Base-by-base conservation (phyloP, 2,888 invertebrate genomes). In the Cataglyphis albicans region DNA sequence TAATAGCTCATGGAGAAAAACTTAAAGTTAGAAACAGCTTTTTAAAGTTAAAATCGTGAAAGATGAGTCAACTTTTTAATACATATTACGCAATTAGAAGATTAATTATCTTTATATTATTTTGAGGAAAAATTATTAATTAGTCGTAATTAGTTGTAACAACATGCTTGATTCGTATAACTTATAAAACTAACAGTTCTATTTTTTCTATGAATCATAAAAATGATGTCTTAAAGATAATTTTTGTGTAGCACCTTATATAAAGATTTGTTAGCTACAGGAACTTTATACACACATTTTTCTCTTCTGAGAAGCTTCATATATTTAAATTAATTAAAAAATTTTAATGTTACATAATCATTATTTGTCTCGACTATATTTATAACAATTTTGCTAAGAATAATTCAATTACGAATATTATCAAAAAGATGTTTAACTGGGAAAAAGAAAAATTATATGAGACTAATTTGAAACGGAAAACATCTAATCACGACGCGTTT, bases 21-120 rank as follows among this genome's bases (percentile, higher is more conserved):
- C 68, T 59, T 21, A 68, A 72, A 72, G 7, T 61, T 72, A 48
- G 61, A 72, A 80, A 44, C 44, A 70, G 72, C 41, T 78, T 78
- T 76, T 78, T 76, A 48, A 6, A 68, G 15, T 18, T 57, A 15
- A 5, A 68, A 41, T 32, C 78, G 70, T 57, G 55, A 78, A 59
- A 78, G 59, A 44, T 44, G n/a, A 72, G 32, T 41, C 15, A 68
- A 68, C n/a, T 68, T 38, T 41, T 41, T 52, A 29, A 29, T n/a
- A 68, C 68, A 21, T 18, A 12, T 44, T 72, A 57, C 41, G 72
- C 72, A 80, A 59, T 78, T 78, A 59, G 25, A 72, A 59, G 18
- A 25, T 44, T 61, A 72, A 80, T 80, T 80, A 78, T 72, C 44
- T 12, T 72, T 48, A 32, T 78, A 72, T 78, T 78, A 78, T 29